Evolutionary conservation across 2,113 vertebrate species (phyloP).

Genomic region (Amazona guildingii): DNA sequence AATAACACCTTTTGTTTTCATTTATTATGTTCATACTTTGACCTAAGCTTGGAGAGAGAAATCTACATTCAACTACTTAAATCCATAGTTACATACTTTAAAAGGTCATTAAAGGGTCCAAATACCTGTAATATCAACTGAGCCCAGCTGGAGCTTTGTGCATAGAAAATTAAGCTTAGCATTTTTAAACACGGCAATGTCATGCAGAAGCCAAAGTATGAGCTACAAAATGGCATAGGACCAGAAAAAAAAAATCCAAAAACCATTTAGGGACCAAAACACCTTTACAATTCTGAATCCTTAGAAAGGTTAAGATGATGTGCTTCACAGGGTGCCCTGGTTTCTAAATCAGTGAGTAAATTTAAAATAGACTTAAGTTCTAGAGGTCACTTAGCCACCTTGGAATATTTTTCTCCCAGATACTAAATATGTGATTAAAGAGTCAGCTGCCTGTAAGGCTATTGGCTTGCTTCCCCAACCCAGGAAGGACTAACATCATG

Average conservation of each 20-base stretch:
- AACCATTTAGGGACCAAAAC: neutral
- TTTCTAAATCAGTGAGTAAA: neutral
- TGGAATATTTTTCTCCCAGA: slow-evolving; percentile 4
- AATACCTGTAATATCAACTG: neutral
- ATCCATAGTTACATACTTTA: neutral
- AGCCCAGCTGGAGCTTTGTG: neutral
- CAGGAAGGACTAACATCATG: slow-evolving; percentile 30
- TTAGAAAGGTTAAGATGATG: neutral
- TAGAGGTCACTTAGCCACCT: slow-evolving; percentile 13
- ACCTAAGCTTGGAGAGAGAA: neutral
- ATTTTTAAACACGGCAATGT: neutral
- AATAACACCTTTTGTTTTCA: neutral
- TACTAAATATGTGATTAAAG: slow-evolving; percentile 54
- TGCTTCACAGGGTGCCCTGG: neutral
- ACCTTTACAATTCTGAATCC: neutral
- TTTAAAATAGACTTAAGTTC: neutral
- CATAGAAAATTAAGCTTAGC: neutral
- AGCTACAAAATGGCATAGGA: neutral
- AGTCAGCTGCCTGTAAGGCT: slow-evolving; percentile 41
- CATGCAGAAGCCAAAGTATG: neutral
- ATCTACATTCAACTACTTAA: neutral
- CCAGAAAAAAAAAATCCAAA: neutral
- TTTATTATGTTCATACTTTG: neutral
- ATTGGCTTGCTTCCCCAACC: slow-evolving; percentile 20
- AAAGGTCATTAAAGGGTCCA: neutral